These are phyloP conservation scores for Brachycybe producta DNA, from an alignment of 2,888 invertebrate genomes.

Conservation along the genomic window DNA sequence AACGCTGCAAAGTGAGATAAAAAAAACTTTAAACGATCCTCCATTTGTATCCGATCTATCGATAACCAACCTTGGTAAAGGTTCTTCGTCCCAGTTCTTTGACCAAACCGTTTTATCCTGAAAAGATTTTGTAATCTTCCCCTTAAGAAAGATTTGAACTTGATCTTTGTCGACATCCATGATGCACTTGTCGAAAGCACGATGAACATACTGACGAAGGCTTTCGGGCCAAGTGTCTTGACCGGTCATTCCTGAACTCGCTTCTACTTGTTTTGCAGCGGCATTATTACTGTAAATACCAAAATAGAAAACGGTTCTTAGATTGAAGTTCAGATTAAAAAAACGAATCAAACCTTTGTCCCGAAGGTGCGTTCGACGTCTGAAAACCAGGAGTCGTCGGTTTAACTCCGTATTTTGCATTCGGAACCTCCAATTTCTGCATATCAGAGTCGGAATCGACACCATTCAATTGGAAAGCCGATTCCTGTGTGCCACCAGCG, in stretches of 20 bases:
- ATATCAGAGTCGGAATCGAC: too few species aligned
- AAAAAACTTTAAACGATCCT: not conserved
- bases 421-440: too few species aligned
- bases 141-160: slow-evolving; percentile 85
- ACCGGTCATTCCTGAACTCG: too few species aligned
- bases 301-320: too few species aligned
- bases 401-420: too few species aligned
- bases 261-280: not conserved
- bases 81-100: slow-evolving; percentile 89
- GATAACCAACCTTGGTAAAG: slow-evolving; percentile 52
- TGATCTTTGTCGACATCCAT: slow-evolving; percentile 81
- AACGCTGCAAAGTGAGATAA: slow-evolving; percentile 12
- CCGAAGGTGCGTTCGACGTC: too few species aligned
- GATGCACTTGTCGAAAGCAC: slow-evolving; percentile 81
- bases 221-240: slow-evolving; percentile 8
- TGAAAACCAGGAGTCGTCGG: too few species aligned
- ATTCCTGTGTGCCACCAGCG: too few species aligned
- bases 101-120: slow-evolving; percentile 74
- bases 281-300: too few species aligned
- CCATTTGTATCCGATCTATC: slow-evolving; percentile 23
- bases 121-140: slow-evolving; percentile 81
- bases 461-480: too few species aligned
- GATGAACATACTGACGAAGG: slow-evolving; percentile 62
- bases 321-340: too few species aligned
- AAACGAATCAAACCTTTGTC: too few species aligned